Percentiles rank a stretch among this genome's conserved stretches.
Conservation (phyloP, 2,797 vertebrate species). For the Mus caroli region DNA sequence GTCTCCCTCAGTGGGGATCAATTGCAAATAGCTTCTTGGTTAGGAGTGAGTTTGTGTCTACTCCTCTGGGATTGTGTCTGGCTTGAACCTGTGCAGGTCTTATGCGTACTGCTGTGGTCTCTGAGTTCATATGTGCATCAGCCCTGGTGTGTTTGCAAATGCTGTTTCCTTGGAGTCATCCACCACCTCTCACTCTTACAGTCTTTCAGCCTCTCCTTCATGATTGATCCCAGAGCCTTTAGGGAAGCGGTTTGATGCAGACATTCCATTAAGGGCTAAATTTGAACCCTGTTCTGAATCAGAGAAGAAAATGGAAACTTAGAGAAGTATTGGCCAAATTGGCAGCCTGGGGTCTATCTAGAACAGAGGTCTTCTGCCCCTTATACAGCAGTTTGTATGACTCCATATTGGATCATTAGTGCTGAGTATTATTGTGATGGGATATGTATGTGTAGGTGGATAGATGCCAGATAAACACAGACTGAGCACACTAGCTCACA, state of each 20-base stretch:
- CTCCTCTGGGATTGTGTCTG: neutral
- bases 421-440: neutral
- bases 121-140: neutral
- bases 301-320: constrained; percentile 17
- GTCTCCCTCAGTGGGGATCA: neutral
- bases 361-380: neutral
- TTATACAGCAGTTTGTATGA: neutral
- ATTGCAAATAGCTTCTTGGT: neutral
- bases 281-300: constrained; percentile 16
- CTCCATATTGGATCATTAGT: neutral
- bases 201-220: neutral
- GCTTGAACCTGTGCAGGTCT: neutral
- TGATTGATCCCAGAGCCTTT: neutral
- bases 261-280: neutral
- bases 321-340: neutral
- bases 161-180: neutral
- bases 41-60: neutral
- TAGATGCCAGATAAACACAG: neutral
- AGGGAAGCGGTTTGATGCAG: neutral
- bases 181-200: neutral
- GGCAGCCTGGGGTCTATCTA: neutral
- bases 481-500: neutral
- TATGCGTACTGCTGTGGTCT: neutral
- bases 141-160: neutral
- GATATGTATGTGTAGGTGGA: neutral